These are phyloP conservation scores for Gadus macrocephalus DNA, from an alignment of 2,113 vertebrate genomes.

Conservation along the genomic window DNA sequence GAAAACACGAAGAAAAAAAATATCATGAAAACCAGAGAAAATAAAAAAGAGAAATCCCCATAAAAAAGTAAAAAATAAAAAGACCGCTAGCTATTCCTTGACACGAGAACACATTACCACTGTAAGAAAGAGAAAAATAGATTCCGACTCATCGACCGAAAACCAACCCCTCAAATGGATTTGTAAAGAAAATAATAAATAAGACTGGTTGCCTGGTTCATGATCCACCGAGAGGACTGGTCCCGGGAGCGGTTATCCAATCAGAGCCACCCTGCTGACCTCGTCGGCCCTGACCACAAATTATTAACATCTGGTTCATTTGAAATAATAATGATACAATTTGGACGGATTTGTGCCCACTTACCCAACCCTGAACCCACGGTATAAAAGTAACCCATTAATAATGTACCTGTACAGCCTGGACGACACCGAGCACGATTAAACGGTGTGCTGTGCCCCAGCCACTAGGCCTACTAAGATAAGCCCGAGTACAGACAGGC, in stretches of 20 bases:
- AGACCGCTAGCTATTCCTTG: conserved; percentile 13
- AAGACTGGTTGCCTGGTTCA: neutral
- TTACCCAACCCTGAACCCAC: conserved; percentile 55
- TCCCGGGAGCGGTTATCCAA: conserved; percentile 53
- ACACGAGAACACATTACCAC: conserved; percentile 37
- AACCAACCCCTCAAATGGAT: conserved; percentile 54
- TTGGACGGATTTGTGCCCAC: conserved; percentile 49
- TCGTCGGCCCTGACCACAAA: conserved; percentile 56
- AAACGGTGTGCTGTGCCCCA: neutral
- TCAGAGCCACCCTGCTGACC: conserved; percentile 53
- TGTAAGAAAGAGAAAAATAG: conserved; percentile 29
- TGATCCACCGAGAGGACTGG: conserved; percentile 42
- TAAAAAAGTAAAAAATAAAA: neutral
- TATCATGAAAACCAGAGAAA: neutral
- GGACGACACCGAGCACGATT: neutral
- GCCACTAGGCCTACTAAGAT: too few relatives aligned
- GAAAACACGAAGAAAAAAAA: conserved; percentile 9
- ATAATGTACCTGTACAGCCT: conserved; percentile 48
- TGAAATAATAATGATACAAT: conserved; percentile 58
- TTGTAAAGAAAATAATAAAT: conserved; percentile 33
- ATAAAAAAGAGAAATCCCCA: neutral
- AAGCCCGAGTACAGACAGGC: neutral
- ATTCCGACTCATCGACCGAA: conserved; percentile 50
- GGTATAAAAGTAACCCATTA: conserved; percentile 55
- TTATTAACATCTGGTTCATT: conserved; percentile 53